Percentiles rank a stretch among this genome's conserved stretches.
Conservation (phyloP, 2,888 invertebrate species). For the Ommatoiulus sabulosus region DNA sequence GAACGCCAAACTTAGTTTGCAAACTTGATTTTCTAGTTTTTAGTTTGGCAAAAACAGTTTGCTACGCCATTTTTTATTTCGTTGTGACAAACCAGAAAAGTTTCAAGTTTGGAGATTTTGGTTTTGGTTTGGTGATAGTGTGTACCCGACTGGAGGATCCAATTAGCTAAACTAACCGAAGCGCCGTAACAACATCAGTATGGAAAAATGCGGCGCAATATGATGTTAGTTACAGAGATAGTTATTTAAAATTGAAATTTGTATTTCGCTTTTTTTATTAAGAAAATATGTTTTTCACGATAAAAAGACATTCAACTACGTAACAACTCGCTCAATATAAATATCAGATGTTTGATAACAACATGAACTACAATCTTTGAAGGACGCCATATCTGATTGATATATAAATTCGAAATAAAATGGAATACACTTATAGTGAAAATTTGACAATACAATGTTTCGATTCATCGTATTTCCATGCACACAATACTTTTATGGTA, state of each 20-base stretch:
- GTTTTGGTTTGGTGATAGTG: no score
- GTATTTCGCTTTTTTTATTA: slow-evolving; percentile 12
- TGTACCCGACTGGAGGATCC: neutral
- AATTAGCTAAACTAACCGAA: neutral
- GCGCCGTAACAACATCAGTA: neutral
- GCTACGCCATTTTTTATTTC: no score
- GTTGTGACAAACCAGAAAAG: no score
- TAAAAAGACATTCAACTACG: slow-evolving; percentile 5
- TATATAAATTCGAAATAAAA: neutral
- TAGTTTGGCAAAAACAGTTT: no score
- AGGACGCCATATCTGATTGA: neutral
- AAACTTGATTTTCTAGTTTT: no score
- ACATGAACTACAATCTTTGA: neutral
- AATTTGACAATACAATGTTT: neutral
- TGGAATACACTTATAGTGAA: neutral
- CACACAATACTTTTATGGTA: slow-evolving; percentile 32
- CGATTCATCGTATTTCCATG: neutral
- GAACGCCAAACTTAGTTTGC: no score
- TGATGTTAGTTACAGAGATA: slow-evolving; percentile 24
- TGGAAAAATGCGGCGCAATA: neutral
- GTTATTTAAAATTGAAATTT: neutral
- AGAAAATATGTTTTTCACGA: slow-evolving; percentile 35
- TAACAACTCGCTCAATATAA: slow-evolving; percentile 19
- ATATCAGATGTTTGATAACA: neutral
- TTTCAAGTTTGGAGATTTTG: no score